Conservation (phyloP, 2,113 vertebrate genomes). For the Ammodytes marinus region DNA sequence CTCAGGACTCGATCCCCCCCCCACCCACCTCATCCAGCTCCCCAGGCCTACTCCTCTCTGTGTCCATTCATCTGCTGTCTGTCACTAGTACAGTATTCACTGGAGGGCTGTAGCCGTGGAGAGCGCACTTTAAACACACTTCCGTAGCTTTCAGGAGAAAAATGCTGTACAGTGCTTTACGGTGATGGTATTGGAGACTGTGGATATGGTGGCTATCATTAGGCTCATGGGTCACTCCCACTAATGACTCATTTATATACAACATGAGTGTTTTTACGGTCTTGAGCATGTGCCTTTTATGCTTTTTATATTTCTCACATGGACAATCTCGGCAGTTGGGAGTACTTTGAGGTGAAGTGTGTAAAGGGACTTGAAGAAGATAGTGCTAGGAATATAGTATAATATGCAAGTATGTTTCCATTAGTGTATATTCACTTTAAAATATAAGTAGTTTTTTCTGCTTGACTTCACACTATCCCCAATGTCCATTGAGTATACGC, state of each 20-base stretch:
- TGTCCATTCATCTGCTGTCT: constrained; percentile 76
- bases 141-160: constrained; percentile 27
- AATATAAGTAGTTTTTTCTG: too few relatives aligned
- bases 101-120: constrained; percentile 56
- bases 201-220: constrained; percentile 11
- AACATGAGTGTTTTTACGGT: not conserved
- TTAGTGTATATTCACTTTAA: too few relatives aligned
- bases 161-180: not conserved
- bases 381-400: too few relatives aligned
- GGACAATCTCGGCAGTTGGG: not conserved
- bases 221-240: not conserved
- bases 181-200: constrained; percentile 11
- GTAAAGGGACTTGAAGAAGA: too few relatives aligned
- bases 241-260: not conserved
- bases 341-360: too few relatives aligned
- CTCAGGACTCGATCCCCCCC: constrained; percentile 46
- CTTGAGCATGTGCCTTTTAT: not conserved
- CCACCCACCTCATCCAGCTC: constrained; percentile 38
- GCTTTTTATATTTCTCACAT: not conserved
- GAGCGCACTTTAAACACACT: constrained; percentile 57
- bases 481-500: too few relatives aligned
- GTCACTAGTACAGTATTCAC: constrained; percentile 75
- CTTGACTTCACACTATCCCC: too few relatives aligned
- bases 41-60: constrained; percentile 47
- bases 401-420: too few relatives aligned